phyloP scores from a whole-genome alignment of 2,797 vertebrate species.

The Astyanax mexicanus region DNA sequence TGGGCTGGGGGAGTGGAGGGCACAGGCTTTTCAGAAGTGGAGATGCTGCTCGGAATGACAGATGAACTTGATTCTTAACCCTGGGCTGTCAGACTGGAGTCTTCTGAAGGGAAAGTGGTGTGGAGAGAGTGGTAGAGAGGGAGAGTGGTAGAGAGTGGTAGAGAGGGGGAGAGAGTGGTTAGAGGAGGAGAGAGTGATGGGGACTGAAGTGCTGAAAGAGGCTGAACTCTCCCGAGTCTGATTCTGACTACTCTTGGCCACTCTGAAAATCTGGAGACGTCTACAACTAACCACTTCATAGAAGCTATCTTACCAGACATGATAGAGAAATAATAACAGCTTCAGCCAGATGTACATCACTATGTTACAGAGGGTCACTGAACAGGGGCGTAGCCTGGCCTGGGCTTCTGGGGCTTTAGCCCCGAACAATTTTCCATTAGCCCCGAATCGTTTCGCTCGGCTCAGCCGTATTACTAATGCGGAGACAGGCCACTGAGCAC shows the following conservation, averaged over 20 bases:
- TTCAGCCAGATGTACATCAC: neutral
- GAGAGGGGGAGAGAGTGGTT: neutral
- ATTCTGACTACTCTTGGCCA: slow-evolving; percentile 6
- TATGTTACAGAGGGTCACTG: neutral
- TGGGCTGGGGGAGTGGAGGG: slow-evolving; percentile 8
- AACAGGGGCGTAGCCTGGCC: no score
- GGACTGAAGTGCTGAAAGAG: slow-evolving; percentile 9
- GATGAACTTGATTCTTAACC: slow-evolving; percentile 33
- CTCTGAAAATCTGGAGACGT: slow-evolving; percentile 26
- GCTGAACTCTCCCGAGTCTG: slow-evolving; percentile 25
- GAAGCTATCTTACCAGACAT: slow-evolving; percentile 18
- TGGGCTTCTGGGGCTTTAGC: no score
- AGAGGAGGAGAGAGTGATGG: neutral
- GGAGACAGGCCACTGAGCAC: no score
- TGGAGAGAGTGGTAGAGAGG: slow-evolving; percentile 18
- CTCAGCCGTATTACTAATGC: no score
- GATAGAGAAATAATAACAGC: slow-evolving; percentile 2
- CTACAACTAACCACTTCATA: neutral
- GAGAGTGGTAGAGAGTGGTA: neutral
- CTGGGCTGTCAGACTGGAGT: slow-evolving; percentile 32
- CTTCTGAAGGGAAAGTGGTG: slow-evolving; percentile 20
- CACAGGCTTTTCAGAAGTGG: slow-evolving; percentile 27
- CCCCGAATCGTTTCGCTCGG: no score
- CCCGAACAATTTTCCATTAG: no score
- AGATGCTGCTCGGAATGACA: slow-evolving; percentile 19